Percentiles rank a stretch among this genome's conserved stretches.
phyloP scores from a whole-genome alignment of 2,797 vertebrate genomes.

The Spinibarbus caldwelli region DNA sequence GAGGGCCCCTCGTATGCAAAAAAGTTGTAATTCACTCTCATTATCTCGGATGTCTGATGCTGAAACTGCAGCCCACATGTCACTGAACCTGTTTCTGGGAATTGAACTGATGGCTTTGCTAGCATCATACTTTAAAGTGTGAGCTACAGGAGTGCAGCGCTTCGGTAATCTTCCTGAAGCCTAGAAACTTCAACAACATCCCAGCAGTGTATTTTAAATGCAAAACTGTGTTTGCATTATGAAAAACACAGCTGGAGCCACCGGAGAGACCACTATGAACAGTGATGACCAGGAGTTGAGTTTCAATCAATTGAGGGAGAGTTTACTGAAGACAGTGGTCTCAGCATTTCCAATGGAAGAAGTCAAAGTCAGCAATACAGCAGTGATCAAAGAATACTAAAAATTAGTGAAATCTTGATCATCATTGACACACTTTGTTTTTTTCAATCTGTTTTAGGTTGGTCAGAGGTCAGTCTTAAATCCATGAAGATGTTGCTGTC shows the following conservation, averaged over 20 bases:
- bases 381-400: background rate
- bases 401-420: background rate
- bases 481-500: too few relatives aligned
- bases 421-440: background rate
- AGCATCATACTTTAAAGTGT: background rate
- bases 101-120: too few relatives aligned
- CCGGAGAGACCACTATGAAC: background rate
- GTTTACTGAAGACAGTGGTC: background rate
- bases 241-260: background rate
- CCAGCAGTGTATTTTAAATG: background rate
- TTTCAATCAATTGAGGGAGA: background rate
- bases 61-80: conserved; percentile 24
- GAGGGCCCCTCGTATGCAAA: conserved; percentile 59
- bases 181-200: background rate
- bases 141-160: background rate
- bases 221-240: background rate
- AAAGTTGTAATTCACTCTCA: conserved; percentile 63
- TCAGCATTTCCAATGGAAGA: background rate
- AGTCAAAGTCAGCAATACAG: background rate
- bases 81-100: conserved; percentile 30
- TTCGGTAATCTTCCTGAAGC: background rate
- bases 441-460: too few relatives aligned
- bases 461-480: too few relatives aligned
- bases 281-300: background rate
- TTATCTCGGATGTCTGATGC: conserved; percentile 45